Evolutionary conservation across 1,140 invertebrate species (phyloP), one percentile per base, ranked within the genome.

Genomic region (Camponotus vicinus): DNA sequence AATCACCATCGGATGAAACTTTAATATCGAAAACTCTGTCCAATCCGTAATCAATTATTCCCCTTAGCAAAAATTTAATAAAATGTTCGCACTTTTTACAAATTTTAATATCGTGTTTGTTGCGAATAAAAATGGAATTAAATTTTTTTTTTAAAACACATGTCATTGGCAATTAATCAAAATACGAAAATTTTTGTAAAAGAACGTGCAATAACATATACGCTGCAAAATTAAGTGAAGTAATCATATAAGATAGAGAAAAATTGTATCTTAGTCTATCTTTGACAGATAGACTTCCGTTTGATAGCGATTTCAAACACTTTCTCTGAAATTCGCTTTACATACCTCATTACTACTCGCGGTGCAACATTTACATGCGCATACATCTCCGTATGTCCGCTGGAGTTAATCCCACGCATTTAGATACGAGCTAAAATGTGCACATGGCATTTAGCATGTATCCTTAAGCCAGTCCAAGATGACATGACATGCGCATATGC

Each of bases 41-140:
- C 52, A 80, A 70, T 42, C 40, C 3, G 34, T 21, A 27, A 69
- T 69, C 63, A 27, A 42, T 42, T 45, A 45, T 78, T n/a, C 8
- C 57, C 11, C 42, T 34, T 52, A 37, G 5, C 8, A 32, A 76
- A 45, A 61, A 42, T 21, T 59, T 11, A n/a, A 37, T 18, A 3
- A 6, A 42, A 42, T 55, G 11, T 64, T 21, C 1, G 0, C 37
- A 32, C 15, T 63, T 42, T 34, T 37, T 45, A 18, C 49, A 15
- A 45, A 18, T 15, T 27, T 75, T 37, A 57, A 57, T 75, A 40
- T 75, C 52, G 0, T 9, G 9, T 27, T 34, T 57, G 18, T 7
- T 21, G 34, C 13, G 13, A 40, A 57, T 3, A 15, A 21, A 40
- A 8, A 18, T 52, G 3, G 2, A 18, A 76, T 76, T 32, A 27